Evolutionary conservation across 2,797 vertebrate species (phyloP), one percentile per base, ranked within the genome.

Genomic region (Pangasius djambal): DNA sequence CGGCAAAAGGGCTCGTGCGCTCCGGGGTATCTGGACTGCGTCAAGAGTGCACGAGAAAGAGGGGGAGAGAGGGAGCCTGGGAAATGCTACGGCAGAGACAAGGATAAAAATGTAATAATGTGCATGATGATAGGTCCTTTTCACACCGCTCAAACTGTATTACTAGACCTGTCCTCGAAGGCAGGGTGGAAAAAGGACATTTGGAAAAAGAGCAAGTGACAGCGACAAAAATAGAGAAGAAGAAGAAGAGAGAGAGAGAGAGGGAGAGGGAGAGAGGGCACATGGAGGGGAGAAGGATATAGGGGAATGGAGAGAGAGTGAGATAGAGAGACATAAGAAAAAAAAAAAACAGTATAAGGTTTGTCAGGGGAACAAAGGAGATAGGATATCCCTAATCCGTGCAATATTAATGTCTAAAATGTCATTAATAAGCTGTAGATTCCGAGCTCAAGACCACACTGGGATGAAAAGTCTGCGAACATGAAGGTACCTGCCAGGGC

Each of bases 401-500:
- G 88, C 96, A 94, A 92, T 96, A 96, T 95, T 95, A 96, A 95
- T 93, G 91, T 96, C 94, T 96, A 96, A 97, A 97, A 96, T 96
- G 96, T 95, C 95, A 96, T 95, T 96, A 95, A 93, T 94, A 95
- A 95, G 92, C 94, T 96, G 95, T 94, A 95, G 93, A 94, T 91
- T 91, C 67, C 85, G 94, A 96, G 96, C 94, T 93, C 92, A 93
- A 93, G 96, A 96, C 96, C 96, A 96, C 96, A 96, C 95, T 93
- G 96, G 91, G 92, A 96, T 91, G 95, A 96, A 93, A 94, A 92
- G 92, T 92, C 92, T 94, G 92, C 93, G 95, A 95, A 94, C 95
- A 95, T 94, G 96, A 93, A 96, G 94, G 94, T 95, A 96, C 96
- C 95, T 96, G 96, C 96, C 95, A 97, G 95, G 94, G 94, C 96